Conservation (phyloP, 2,888 invertebrate species). For the Drosophila histrio region DNA sequence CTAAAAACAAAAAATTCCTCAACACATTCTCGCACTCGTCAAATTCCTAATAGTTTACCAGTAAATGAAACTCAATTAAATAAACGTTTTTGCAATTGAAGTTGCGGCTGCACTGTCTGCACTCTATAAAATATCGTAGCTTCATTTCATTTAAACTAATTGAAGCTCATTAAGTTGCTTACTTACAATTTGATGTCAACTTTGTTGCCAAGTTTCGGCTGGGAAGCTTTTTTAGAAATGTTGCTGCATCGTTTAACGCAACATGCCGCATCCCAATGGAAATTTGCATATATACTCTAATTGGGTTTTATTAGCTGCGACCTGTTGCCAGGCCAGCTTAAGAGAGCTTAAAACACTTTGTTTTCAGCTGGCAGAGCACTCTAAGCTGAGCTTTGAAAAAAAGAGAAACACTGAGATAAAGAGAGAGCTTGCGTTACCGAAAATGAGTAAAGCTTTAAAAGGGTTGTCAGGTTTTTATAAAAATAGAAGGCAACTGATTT, state of each 20-base stretch:
- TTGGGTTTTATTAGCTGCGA: slow-evolving; percentile 28
- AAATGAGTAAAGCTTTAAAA: slow-evolving; percentile 28
- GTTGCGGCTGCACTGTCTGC: slow-evolving; percentile 25
- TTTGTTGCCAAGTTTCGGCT: slow-evolving; percentile 36
- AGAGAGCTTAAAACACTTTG: slow-evolving; percentile 5
- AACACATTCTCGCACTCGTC: slow-evolving; percentile 3
- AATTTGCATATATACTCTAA: slow-evolving; percentile 33
- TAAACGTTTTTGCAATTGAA: slow-evolving; percentile 44
- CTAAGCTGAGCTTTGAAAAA: slow-evolving; percentile 25
- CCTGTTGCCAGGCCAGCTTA: slow-evolving; percentile 18
- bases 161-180: slow-evolving; percentile 54
- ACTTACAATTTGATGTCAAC: slow-evolving; percentile 26
- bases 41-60: slow-evolving; percentile 29
- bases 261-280: slow-evolving; percentile 11
- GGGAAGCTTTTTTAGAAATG: slow-evolving; percentile 14
- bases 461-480: slow-evolving; percentile 48
- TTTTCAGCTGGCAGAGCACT: slow-evolving; percentile 16
- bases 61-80: slow-evolving; percentile 61
- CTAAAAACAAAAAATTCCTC: neutral
- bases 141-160: slow-evolving; percentile 70
- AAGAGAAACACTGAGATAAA: neutral
- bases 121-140: slow-evolving; percentile 38
- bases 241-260: slow-evolving; percentile 32
- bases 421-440: neutral
- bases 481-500: neutral